Evolutionary conservation across 1,140 invertebrate species (phyloP), one percentile per base, ranked within the genome.

Genomic region (Melitaea cinxia): DNA sequence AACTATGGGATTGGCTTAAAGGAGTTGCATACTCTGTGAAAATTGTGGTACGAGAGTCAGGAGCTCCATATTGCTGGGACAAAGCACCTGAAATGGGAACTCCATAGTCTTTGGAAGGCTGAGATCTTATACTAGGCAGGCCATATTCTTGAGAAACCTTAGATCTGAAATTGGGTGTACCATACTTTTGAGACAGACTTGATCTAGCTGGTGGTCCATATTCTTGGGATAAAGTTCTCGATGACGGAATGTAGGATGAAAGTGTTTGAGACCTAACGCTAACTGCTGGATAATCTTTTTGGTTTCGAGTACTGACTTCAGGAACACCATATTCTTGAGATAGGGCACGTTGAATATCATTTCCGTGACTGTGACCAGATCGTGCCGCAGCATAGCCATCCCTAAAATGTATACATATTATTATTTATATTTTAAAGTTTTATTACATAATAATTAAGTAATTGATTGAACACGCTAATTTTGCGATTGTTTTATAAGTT

Each of bases 331-430:
- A 71, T n/a, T 80, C 77, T 24, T 73, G 71, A 2, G 82, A 78
- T 2, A 75, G 52, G 30, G 78, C 78, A 68, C 77, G 64, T 70
- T 82, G 78, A 35, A 63, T 30, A 9, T 72, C 73, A 17, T 33
- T 30, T 9, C 67, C 67, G 10, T 56, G 56, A 10, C 64, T 59
- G 17, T 77, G 72, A 15, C 69, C 53, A 12, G 77, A 75, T 28
- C 70, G 65, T 7, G 75, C 66, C 42, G 78, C 33, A 28, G 80
- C 50, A 50, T 89, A 89, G 14, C 80, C 73, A 21, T 86, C 80
- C 28, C 86, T 86, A 73, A 4, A 83, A 80, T n/a, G n/a, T n/a
- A n/a, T n/a, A n/a, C n/a, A n/a, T n/a, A n/a, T n/a, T n/a, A n/a
- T n/a, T n/a, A n/a, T n/a, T n/a, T n/a, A n/a, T n/a, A n/a, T n/a